These are phyloP conservation scores for Psilopsiagon aurifrons DNA, from an alignment of 2,113 vertebrate genomes.

Conservation along the genomic window DNA sequence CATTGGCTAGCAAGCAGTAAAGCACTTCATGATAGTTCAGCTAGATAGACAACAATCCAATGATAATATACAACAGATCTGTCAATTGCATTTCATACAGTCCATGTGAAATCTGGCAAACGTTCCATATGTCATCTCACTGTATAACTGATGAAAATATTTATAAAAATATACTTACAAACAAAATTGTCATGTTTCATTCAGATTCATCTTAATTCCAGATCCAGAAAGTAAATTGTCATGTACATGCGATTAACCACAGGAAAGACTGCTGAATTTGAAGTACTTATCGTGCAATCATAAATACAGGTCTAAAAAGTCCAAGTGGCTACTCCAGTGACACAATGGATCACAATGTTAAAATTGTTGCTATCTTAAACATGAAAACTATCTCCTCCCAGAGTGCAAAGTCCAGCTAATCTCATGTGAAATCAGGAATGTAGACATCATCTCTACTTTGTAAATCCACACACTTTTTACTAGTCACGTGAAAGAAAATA, in stretches of 20 bases:
- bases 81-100: background rate
- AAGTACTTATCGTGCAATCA: background rate
- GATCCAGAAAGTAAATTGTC: constrained; percentile 5
- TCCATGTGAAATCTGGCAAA: background rate
- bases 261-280: background rate
- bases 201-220: background rate
- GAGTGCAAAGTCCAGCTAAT: accelerated
- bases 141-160: background rate
- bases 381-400: background rate
- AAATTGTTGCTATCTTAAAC: background rate
- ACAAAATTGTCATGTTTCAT: background rate
- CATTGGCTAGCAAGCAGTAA: background rate
- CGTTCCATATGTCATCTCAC: background rate
- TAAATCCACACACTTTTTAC: background rate
- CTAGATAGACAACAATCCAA: background rate
- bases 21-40: background rate
- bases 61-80: background rate
- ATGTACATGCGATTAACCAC: background rate
- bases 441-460: background rate
- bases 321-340: background rate
- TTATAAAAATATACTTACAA: background rate
- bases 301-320: background rate
- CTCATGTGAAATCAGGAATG: background rate
- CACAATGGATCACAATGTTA: background rate
- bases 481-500: background rate